Evolutionary conservation across 2,888 invertebrate species (phyloP).

Genomic region (Octonoba sinensis): DNA sequence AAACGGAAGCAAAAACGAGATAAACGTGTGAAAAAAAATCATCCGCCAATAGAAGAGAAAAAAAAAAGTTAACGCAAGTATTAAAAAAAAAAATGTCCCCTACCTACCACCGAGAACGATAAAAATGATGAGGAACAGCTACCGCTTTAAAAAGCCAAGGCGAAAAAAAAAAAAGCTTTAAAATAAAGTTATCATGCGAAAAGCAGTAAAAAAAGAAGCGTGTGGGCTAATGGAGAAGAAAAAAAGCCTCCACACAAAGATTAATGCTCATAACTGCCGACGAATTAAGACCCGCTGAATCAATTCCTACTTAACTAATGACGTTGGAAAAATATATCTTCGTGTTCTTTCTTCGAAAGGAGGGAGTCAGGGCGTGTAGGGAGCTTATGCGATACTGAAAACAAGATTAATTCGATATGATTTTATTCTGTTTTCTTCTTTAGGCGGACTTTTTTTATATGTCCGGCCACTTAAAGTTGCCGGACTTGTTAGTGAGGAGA

Average conservation of each 20-base stretch:
- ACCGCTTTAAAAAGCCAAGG: slow-evolving; percentile 6
- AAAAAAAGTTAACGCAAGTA: slow-evolving; percentile 20
- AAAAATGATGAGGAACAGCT: slow-evolving; percentile 31
- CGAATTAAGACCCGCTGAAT: slow-evolving; percentile 51
- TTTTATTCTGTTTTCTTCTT: slow-evolving; percentile 37
- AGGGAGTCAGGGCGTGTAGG: background rate
- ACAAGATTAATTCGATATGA: slow-evolving; percentile 57
- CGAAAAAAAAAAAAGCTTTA: slow-evolving; percentile 23
- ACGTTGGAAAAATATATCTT: slow-evolving; percentile 43
- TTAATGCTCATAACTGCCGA: slow-evolving; percentile 58
- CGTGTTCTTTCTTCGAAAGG: no score
- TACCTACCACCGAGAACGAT: slow-evolving; percentile 40
- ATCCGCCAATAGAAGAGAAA: background rate
- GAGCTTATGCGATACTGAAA: slow-evolving; percentile 35
- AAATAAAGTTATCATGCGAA: slow-evolving; percentile 55
- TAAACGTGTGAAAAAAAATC: no score
- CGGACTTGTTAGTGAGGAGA: no score
- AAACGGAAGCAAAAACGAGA: no score
- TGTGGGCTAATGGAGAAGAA: slow-evolving; percentile 12
- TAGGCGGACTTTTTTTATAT: slow-evolving; percentile 12
- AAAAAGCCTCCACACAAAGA: slow-evolving; percentile 16
- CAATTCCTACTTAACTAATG: slow-evolving; percentile 44
- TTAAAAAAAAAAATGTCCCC: slow-evolving; percentile 27
- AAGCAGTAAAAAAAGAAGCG: slow-evolving; percentile 11
- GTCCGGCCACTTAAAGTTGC: background rate